Conservation (phyloP, 2,113 vertebrate genomes). For the Sinocyclocheilus maitianheensis region DNA sequence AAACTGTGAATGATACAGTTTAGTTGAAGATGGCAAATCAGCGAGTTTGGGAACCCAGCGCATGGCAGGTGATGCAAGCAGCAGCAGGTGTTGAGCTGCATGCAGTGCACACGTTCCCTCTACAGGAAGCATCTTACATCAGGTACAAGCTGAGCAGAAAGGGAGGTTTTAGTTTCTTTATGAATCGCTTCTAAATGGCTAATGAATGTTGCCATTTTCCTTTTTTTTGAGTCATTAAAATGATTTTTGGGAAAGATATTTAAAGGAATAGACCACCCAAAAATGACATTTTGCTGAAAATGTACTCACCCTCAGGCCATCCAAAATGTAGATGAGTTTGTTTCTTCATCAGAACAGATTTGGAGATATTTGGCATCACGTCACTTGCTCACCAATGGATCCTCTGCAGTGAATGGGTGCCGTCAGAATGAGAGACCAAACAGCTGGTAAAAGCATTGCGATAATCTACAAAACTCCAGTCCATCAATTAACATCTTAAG, state of each 20-base stretch:
- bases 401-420: no score
- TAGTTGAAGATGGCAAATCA: slow-evolving; percentile 49
- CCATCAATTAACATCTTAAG: no score
- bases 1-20: slow-evolving; percentile 44
- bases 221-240: not conserved
- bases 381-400: no score
- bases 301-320: not conserved
- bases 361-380: no score
- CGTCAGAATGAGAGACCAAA: no score
- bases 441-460: no score
- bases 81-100: slow-evolving; percentile 19
- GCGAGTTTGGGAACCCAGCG: slow-evolving; percentile 27
- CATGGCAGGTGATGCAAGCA: slow-evolving; percentile 27
- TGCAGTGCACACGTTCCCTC: not conserved
- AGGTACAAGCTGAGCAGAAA: not conserved
- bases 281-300: not conserved
- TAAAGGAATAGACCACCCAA: not conserved
- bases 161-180: not conserved
- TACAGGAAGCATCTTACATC: not conserved
- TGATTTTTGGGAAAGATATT: not conserved
- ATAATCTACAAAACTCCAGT: no score
- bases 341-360: not conserved
- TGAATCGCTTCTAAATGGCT: not conserved
- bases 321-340: not conserved
- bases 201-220: not conserved